Base-by-base conservation (phyloP, 2,113 vertebrate genomes). In the Bufo gargarizans region DNA sequence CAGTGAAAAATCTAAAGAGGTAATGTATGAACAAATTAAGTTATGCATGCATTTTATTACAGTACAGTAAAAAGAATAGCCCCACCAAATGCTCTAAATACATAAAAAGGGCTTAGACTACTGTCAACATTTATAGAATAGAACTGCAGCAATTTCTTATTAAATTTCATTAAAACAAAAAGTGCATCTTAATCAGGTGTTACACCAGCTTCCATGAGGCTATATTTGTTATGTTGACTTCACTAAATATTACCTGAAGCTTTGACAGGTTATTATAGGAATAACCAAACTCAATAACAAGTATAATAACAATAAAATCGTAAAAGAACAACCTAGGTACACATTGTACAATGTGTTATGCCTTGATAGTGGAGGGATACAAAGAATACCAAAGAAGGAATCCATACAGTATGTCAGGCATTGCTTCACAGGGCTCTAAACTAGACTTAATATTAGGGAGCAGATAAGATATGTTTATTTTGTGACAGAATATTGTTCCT, bases 1-100 rank as follows among this genome's bases (percentile, higher is more conserved):
- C 93, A 96, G 92, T 84, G 90, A 94, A 22, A 95, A 97, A 90
- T 96, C 96, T 90, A 94, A 91, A 95, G 96, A 99, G 97, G 98
- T 98, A 93, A 33, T 86, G 10, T 49, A 69, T 12, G 2, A 74
- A 74, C 45, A 67, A 22, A 8, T n/a, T 20, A 77, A 78, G 53
- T 6, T 53, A 78, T 14, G 53, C 13, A 56, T 53, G 49, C 4
- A 33, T 79, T 22, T 79, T 13, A 58, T 79, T 79, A 59, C n/a
- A 79, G 11, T 78, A 19, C 45, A 76, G 74, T 77, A 17, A 74
- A 74, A 71, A 16, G 4, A 72, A 16, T 47, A 17, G 43, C 47
- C 47, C 14, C 17, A 43, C 71, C 33, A 74, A 74, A 47, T 74
- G 43, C 69, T 74, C 14, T 17, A 43, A 14, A 45, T 74, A 74